Evolutionary conservation across 2,113 vertebrate genomes (phyloP).

Genomic region (Spea multiplicata): DNA sequence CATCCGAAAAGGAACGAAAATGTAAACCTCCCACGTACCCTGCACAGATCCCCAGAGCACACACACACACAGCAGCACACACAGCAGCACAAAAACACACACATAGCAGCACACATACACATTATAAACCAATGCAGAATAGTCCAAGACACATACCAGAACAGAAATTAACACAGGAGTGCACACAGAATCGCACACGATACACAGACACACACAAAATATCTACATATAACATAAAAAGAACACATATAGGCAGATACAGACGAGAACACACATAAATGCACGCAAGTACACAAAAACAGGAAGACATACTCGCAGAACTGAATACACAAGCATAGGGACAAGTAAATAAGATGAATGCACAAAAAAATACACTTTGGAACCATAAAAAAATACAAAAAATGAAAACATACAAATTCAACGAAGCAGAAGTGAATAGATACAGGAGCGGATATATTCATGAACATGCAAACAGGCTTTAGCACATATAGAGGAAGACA

Average conservation of each 20-base stretch:
- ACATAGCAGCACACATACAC: neutral
- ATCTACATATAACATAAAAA: neutral
- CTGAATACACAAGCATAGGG: neutral
- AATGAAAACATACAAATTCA: too few species aligned
- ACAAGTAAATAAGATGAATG: neutral
- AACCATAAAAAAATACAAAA: neutral
- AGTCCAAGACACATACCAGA: neutral
- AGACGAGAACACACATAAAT: neutral
- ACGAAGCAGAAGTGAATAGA: too few species aligned
- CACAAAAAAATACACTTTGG: neutral
- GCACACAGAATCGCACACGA: neutral
- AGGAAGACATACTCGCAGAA: neutral
- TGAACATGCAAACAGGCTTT: too few species aligned
- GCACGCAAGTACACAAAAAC: neutral
- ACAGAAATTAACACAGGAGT: neutral
- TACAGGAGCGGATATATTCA: neutral
- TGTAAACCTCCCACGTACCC: conserved; percentile 45
- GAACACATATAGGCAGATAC: neutral
- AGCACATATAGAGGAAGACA: too few species aligned
- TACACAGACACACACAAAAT: neutral
- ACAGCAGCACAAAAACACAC: neutral
- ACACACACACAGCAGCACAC: neutral
- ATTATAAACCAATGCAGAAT: neutral
- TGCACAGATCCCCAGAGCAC: conserved; percentile 32
- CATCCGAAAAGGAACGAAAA: conserved; percentile 40